phyloP scores from a whole-genome alignment of 1,140 invertebrate species.

The Bradysia coprophila region DNA sequence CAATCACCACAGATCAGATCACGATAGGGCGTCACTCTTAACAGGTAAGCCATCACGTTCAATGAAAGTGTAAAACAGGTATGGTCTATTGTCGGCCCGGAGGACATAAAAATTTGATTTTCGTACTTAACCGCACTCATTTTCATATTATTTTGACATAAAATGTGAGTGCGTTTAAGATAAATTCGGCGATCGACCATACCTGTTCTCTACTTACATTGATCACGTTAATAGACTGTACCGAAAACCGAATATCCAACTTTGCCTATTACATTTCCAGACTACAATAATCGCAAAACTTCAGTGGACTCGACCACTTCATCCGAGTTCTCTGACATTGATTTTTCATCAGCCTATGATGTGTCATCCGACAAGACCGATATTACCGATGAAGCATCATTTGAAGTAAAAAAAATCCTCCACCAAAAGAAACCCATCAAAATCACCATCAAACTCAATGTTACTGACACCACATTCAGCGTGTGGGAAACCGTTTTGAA shows the following conservation, averaged over 20 bases:
- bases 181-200: no score
- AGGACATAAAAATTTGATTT: no score
- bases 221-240: neutral
- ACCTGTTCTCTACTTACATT: neutral
- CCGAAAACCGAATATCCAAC: no score
- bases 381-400: slow-evolving; percentile 17
- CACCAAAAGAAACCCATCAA: slow-evolving; percentile 41
- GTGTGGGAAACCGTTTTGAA: slow-evolving; percentile 70
- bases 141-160: no score
- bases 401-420: slow-evolving; percentile 34
- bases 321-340: slow-evolving; percentile 16
- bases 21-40: slow-evolving; percentile 34
- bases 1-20: slow-evolving; percentile 30
- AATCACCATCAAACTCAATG: slow-evolving; percentile 54
- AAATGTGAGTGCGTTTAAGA: no score
- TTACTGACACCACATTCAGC: slow-evolving; percentile 54
- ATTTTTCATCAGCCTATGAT: slow-evolving; percentile 2
- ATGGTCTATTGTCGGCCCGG: no score
- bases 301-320: slow-evolving; percentile 22
- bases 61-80: no score
- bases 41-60: slow-evolving; percentile 27
- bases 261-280: no score
- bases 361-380: neutral
- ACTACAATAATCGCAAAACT: slow-evolving; percentile 30
- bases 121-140: no score